These are phyloP conservation scores for Malachius bipustulatus DNA, from an alignment of 2,888 invertebrate species.

Conservation along the genomic window DNA sequence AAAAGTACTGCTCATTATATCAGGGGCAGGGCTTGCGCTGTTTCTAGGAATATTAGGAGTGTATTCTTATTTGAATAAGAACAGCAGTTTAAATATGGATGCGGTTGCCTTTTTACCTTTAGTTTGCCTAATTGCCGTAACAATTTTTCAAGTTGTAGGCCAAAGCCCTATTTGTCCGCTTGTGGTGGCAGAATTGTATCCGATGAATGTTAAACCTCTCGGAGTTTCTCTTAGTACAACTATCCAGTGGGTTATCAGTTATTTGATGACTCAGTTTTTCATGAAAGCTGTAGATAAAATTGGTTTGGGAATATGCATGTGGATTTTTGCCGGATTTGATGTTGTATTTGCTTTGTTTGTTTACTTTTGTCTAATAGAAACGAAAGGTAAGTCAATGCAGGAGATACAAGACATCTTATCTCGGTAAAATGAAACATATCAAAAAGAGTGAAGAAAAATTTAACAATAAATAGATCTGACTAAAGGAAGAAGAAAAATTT, in stretches of 20 bases:
- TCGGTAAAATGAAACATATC: too few species aligned
- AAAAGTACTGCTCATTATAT: conserved; percentile 6
- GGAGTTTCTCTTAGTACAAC: conserved; percentile 8
- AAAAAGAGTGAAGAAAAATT: too few species aligned
- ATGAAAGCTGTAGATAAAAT: too few species aligned
- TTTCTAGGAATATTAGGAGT: conserved; percentile 7
- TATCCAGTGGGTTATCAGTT: conserved; percentile 10
- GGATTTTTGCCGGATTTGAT: conserved; percentile 2
- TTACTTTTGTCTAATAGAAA: too few species aligned
- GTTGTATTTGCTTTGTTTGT: neutral
- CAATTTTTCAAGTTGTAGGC: conserved; percentile 11
- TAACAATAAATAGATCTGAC: too few species aligned
- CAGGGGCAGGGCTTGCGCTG: conserved; percentile 5
- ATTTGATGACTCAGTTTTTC: conserved; percentile 8
- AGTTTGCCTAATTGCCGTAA: conserved; percentile 4
- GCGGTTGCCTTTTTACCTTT: conserved; percentile 8
- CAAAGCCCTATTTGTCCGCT: conserved; percentile 8
- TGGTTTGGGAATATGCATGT: conserved; percentile 6
- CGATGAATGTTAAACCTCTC: conserved; percentile 10
- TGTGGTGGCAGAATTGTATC: conserved; percentile 10
- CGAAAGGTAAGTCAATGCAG: too few species aligned
- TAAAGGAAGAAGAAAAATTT: too few species aligned
- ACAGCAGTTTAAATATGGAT: neutral
- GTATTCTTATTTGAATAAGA: conserved; percentile 9
- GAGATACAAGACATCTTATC: too few species aligned